A percentile compares a stretch with the other conserved stretches of the same genome.
phyloP scores from a whole-genome alignment of 2,797 vertebrate genomes.

The Esox lucius region DNA sequence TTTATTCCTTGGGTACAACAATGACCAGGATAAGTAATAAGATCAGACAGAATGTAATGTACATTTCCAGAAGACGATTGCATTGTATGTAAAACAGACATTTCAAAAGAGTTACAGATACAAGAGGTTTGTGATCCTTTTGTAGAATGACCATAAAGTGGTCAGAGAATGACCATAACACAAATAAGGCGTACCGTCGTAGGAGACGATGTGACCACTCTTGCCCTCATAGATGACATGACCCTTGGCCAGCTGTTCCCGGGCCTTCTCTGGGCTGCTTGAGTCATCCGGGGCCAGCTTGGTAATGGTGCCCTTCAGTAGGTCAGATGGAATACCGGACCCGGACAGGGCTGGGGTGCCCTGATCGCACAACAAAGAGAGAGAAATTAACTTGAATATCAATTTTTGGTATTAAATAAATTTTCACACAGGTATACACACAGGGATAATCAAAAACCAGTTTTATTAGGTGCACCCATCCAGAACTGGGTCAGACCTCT shows the following conservation, averaged over 20 bases:
- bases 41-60: neutral
- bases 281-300: slow-evolving; percentile 88
- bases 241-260: slow-evolving; percentile 88
- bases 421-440: no score
- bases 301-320: slow-evolving; percentile 89
- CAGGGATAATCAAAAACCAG: no score
- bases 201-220: slow-evolving; percentile 94
- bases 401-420: no score
- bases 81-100: neutral
- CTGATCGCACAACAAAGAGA: slow-evolving; percentile 63
- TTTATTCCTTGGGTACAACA: neutral
- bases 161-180: neutral
- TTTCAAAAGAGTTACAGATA: neutral
- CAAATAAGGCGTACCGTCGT: slow-evolving; percentile 76
- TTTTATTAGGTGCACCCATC: no score
- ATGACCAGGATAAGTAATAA: neutral
- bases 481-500: no score
- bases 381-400: neutral
- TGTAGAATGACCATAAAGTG: neutral
- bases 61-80: neutral
- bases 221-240: slow-evolving; percentile 98
- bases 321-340: slow-evolving; percentile 87
- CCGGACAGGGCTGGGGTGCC: slow-evolving; percentile 91
- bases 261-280: slow-evolving; percentile 84
- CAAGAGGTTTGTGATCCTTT: neutral